Evolutionary conservation across 1,140 invertebrate genomes (phyloP).

Genomic region (Atta cephalotes): DNA sequence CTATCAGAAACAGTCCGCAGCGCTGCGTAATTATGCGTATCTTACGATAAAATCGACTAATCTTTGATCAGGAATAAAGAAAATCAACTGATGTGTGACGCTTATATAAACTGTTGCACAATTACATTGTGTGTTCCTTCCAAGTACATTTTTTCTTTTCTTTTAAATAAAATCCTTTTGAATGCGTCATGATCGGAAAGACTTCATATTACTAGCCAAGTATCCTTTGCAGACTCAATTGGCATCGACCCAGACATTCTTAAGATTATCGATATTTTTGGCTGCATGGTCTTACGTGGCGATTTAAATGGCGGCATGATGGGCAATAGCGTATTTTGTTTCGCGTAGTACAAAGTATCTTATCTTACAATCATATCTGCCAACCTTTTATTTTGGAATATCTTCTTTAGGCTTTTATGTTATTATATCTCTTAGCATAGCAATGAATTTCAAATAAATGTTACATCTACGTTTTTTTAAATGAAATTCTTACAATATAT

Average conservation of each 20-base stretch:
- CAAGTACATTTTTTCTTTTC: neutral
- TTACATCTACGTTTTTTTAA: neutral
- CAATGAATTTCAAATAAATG: neutral
- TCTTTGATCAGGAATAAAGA: slow-evolving; percentile 25
- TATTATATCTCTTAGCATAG: neutral
- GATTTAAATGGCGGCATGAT: slow-evolving; percentile 47
- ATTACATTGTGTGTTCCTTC: neutral
- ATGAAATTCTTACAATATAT: neutral
- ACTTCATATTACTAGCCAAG: slow-evolving; percentile 34
- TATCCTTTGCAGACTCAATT: slow-evolving; percentile 44
- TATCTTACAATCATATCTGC: neutral
- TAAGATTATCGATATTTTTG: slow-evolving; percentile 51
- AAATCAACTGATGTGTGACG: slow-evolving; percentile 1
- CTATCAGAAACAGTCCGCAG: slow-evolving; percentile 26
- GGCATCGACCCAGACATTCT: slow-evolving; percentile 51
- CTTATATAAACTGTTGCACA: slow-evolving; percentile 21
- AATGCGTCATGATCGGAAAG: slow-evolving; percentile 27
- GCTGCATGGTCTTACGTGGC: slow-evolving; percentile 17
- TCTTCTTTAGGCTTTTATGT: neutral
- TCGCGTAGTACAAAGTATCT: slow-evolving; percentile 6
- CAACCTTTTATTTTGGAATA: neutral
- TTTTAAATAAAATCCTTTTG: slow-evolving; percentile 17
- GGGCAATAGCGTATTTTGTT: slow-evolving; percentile 13
- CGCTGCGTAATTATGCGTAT: slow-evolving; percentile 44
- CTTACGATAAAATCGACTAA: slow-evolving; percentile 29